These are phyloP conservation scores for Okapia johnstoni DNA, from an alignment of 2,113 vertebrate species.

Conservation along the genomic window DNA sequence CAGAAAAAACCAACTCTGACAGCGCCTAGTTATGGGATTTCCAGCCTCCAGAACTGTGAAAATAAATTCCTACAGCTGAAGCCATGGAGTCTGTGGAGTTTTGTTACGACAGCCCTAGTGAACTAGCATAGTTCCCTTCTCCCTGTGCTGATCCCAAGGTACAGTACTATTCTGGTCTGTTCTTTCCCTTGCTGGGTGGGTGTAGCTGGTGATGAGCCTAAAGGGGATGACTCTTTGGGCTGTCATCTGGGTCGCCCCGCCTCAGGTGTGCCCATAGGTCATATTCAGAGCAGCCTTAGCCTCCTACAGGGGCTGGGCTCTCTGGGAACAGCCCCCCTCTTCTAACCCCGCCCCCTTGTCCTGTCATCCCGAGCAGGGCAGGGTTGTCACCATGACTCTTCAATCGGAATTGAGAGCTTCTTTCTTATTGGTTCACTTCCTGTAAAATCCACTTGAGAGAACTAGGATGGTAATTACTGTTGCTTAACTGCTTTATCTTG, in stretches of 20 bases:
- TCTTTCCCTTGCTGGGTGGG: background rate
- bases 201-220: background rate
- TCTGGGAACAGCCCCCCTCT: background rate
- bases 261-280: background rate
- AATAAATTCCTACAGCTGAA: background rate
- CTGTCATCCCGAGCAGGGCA: background rate
- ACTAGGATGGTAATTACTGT: slow-evolving; percentile 22
- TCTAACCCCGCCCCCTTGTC: background rate
- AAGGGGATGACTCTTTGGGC: background rate
- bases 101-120: background rate
- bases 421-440: background rate
- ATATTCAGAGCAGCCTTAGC: background rate
- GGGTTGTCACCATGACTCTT: background rate
- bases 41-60: background rate
- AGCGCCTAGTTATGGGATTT: background rate
- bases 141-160: background rate
- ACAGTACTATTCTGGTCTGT: background rate
- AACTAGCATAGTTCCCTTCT: background rate
- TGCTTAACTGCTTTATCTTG: slow-evolving; percentile 56
- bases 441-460: slow-evolving; percentile 13
- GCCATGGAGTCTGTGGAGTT: background rate
- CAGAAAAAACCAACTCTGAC: background rate
- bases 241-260: background rate
- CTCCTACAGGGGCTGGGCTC: background rate
- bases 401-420: background rate